These are phyloP conservation scores for Microplitis deprimator DNA, from an alignment of 2,888 invertebrate species.

Conservation along the genomic window DNA sequence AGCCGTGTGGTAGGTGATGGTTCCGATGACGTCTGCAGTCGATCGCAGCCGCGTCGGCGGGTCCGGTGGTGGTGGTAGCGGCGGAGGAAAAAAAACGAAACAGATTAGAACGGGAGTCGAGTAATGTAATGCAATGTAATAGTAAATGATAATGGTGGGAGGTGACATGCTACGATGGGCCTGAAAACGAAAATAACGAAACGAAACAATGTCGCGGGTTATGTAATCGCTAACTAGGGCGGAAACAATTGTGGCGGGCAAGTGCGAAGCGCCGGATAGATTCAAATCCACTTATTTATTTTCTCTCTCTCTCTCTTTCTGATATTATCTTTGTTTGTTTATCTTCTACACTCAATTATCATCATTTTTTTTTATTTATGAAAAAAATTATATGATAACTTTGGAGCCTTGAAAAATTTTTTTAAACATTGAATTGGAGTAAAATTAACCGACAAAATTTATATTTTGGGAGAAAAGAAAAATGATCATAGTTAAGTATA, in stretches of 20 bases:
- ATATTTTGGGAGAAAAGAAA: too few species aligned
- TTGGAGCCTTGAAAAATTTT: neutral
- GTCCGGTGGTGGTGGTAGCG: neutral
- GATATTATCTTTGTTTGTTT: neutral
- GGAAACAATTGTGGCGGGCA: slow-evolving; percentile 70
- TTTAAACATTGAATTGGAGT: too few species aligned
- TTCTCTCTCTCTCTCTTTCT: neutral
- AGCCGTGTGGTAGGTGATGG: slow-evolving; percentile 49
- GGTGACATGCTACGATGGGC: slow-evolving; percentile 70
- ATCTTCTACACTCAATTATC: slow-evolving; percentile 3
- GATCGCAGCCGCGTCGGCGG: slow-evolving; percentile 6
- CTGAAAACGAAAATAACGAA: slow-evolving; percentile 70
- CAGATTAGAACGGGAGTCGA: slow-evolving; percentile 14
- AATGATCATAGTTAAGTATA: too few species aligned
- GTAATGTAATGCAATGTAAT: slow-evolving; percentile 8
- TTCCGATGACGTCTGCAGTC: slow-evolving; percentile 25
- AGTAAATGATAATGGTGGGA: slow-evolving; percentile 44
- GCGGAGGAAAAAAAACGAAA: slow-evolving; percentile 9
- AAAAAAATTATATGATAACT: neutral
- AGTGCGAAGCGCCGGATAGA: slow-evolving; percentile 68
- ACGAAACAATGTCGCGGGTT: slow-evolving; percentile 69
- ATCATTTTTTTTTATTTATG: neutral
- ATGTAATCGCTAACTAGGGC: slow-evolving; percentile 69
- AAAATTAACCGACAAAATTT: too few species aligned
- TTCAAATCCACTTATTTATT: slow-evolving; percentile 40